These are phyloP conservation scores for Labeo rohita DNA, from an alignment of 2,113 vertebrate species.

Conservation along the genomic window DNA sequence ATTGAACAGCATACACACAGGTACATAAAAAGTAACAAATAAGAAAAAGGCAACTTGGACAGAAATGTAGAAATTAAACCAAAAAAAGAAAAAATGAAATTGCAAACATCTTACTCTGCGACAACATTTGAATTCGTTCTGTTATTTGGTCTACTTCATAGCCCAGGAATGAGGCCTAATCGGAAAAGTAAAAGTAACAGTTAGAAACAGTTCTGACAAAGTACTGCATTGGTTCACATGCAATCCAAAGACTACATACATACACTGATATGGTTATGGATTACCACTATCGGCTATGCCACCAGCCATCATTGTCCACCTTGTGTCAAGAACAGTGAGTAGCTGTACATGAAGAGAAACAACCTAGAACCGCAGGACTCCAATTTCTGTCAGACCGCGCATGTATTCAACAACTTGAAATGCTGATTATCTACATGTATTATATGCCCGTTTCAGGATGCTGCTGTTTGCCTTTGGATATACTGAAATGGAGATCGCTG, in stretches of 20 bases:
- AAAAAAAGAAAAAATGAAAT: constrained; percentile 60
- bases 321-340: constrained; percentile 66
- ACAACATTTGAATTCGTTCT: constrained; percentile 65
- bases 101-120: constrained; percentile 68
- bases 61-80: constrained; percentile 61
- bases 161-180: constrained; percentile 67
- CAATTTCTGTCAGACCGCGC: background rate
- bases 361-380: constrained; percentile 20
- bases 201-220: constrained; percentile 58
- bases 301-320: constrained; percentile 65
- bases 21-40: constrained; percentile 71
- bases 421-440: constrained; percentile 46
- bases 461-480: constrained; percentile 35
- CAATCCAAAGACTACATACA: constrained; percentile 72
- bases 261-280: constrained; percentile 67
- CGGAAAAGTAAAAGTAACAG: constrained; percentile 67
- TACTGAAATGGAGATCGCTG: constrained; percentile 40
- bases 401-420: constrained; percentile 37
- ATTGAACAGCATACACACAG: constrained; percentile 74
- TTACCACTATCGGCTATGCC: constrained; percentile 73
- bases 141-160: constrained; percentile 80
- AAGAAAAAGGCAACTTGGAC: constrained; percentile 78
- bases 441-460: background rate
- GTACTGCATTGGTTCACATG: constrained; percentile 81
- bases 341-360: constrained; percentile 47